Conservation (phyloP, 2,797 vertebrate species). For the Amblyraja radiata region DNA sequence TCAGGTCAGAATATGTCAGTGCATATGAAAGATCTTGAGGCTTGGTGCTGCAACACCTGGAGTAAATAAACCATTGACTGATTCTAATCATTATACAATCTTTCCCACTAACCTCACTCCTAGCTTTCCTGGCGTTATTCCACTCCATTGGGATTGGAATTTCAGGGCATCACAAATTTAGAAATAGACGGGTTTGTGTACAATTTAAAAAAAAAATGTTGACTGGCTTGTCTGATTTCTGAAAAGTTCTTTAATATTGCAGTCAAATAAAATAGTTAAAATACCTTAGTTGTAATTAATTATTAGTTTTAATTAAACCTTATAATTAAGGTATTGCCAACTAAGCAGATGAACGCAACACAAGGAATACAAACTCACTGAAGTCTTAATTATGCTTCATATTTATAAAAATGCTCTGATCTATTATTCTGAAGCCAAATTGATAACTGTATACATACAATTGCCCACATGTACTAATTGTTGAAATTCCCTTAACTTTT, state of each 20-base stretch:
- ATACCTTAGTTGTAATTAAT: neutral
- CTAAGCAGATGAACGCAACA: neutral
- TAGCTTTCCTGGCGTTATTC: neutral
- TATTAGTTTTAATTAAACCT: neutral
- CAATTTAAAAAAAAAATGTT: too few species aligned
- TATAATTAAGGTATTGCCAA: neutral
- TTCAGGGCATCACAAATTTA: neutral
- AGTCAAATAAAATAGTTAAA: too few species aligned
- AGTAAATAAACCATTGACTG: too few species aligned
- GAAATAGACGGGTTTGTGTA: neutral
- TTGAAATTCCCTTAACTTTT: neutral
- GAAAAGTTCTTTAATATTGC: neutral
- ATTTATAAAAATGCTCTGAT: neutral
- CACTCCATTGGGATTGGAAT: neutral
- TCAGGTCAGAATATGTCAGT: neutral
- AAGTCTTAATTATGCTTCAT: neutral
- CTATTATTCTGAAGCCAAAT: neutral
- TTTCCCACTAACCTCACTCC: neutral
- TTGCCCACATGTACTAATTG: neutral
- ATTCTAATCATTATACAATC: neutral
- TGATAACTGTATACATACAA: neutral
- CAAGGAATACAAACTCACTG: neutral
- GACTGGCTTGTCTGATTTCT: neutral
- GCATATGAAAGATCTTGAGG: too few species aligned
- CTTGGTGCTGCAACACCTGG: too few species aligned